Evolutionary conservation across 2,888 invertebrate species (phyloP).

Genomic region (Rhingia rostrata): DNA sequence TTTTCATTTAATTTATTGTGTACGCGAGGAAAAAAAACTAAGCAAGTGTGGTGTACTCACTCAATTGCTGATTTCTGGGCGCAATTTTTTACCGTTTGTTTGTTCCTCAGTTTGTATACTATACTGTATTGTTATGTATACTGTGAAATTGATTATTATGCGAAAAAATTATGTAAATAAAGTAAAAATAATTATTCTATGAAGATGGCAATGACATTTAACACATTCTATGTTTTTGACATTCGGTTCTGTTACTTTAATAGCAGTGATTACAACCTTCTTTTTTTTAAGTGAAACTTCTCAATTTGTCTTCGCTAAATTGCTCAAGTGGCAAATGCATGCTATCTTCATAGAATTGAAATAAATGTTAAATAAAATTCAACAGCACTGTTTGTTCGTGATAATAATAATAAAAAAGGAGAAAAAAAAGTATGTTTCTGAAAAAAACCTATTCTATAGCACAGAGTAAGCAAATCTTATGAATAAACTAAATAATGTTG

Average conservation of each 20-base stretch:
- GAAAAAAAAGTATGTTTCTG: slow-evolving; percentile 39
- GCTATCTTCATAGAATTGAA: slow-evolving; percentile 56
- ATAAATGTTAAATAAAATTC: slow-evolving; percentile 59
- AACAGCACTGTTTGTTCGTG: slow-evolving; percentile 59
- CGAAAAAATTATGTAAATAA: slow-evolving; percentile 39
- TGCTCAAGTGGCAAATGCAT: background rate
- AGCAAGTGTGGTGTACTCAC: slow-evolving; percentile 74
- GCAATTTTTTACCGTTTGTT: slow-evolving; percentile 72
- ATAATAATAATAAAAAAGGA: slow-evolving; percentile 49
- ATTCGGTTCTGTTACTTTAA: too few species aligned
- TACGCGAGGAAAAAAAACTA: slow-evolving; percentile 72
- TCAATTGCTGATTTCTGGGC: slow-evolving; percentile 73
- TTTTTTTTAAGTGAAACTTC: background rate
- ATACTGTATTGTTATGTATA: slow-evolving; percentile 75
- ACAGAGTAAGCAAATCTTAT: background rate
- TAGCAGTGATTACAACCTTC: background rate
- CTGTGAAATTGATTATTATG: slow-evolving; percentile 72
- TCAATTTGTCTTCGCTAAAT: background rate
- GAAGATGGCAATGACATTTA: slow-evolving; percentile 42
- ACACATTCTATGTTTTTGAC: background rate
- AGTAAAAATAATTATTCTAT: slow-evolving; percentile 45
- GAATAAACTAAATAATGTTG: background rate
- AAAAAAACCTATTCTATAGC: background rate
- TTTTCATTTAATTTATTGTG: slow-evolving; percentile 45
- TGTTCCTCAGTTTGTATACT: slow-evolving; percentile 75